phyloP scores from a whole-genome alignment of 53 echinoderm and acorn worm species.

The Patiria pectinifera region DNA sequence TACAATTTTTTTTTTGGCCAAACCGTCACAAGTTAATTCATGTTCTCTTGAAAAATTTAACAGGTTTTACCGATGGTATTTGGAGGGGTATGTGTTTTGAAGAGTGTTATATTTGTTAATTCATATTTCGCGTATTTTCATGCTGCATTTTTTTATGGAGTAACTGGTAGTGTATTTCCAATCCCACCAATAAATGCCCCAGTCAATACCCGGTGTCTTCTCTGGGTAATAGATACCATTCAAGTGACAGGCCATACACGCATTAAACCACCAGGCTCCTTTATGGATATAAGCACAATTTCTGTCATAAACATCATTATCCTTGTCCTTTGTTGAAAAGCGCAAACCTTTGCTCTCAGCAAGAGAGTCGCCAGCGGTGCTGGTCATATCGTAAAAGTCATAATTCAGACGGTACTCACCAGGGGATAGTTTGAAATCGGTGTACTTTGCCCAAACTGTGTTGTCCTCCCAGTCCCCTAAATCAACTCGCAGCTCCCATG shows the following conservation, averaged over 20 bases:
- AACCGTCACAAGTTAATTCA: too few species aligned
- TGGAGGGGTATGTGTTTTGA: too few species aligned
- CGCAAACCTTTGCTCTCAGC: not conserved
- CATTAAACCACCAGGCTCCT: constrained; percentile 10
- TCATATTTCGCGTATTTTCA: not conserved
- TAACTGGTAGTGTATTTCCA: too few species aligned
- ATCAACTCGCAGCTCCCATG: constrained; percentile 27
- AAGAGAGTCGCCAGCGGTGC: not conserved
- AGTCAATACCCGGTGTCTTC: too few species aligned
- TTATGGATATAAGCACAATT: not conserved
- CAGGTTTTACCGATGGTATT: too few species aligned
- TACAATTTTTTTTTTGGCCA: too few species aligned
- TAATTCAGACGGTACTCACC: not conserved
- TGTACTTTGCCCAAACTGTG: constrained; percentile 5
- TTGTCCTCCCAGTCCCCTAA: constrained; percentile 5
- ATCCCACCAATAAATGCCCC: too few species aligned
- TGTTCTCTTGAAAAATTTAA: too few species aligned
- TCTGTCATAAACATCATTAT: not conserved
- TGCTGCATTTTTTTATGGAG: too few species aligned
- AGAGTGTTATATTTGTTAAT: too few species aligned
- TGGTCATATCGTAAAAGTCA: not conserved
- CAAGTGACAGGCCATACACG: not conserved
- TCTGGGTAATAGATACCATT: constrained; percentile 1
- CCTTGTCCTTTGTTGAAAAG: not conserved
- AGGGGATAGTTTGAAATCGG: not conserved